Evolutionary conservation across 1,140 invertebrate genomes (phyloP).

Genomic region (Calephelis virginiensis): DNA sequence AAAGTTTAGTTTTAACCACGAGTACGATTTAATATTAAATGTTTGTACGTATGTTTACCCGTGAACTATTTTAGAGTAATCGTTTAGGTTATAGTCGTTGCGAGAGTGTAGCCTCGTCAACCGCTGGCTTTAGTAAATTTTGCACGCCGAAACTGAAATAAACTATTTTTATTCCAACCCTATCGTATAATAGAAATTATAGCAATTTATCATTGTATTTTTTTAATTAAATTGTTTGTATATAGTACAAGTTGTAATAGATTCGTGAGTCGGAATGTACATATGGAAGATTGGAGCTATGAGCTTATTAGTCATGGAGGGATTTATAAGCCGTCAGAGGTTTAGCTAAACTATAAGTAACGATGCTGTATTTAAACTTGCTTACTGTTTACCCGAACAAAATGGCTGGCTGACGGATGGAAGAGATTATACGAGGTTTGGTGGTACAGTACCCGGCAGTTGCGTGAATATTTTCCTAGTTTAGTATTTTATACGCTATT

Average conservation of each 20-base stretch:
- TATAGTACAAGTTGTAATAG: slow-evolving; percentile 77
- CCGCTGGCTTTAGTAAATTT: slow-evolving; percentile 70
- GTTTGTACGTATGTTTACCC: slow-evolving; percentile 44
- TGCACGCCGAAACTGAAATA: slow-evolving; percentile 64
- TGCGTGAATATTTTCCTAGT: slow-evolving; percentile 46
- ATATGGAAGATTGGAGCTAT: slow-evolving; percentile 42
- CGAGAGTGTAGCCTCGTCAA: slow-evolving; percentile 50
- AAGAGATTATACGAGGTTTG: slow-evolving; percentile 25
- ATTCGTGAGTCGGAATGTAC: slow-evolving; percentile 63
- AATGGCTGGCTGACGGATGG: slow-evolving; percentile 50
- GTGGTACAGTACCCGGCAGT: slow-evolving; percentile 18
- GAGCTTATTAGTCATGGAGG: slow-evolving; percentile 32
- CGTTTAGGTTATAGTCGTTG: slow-evolving; percentile 50
- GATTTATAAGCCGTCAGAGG: slow-evolving; percentile 15
- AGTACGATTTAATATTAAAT: slow-evolving; percentile 24
- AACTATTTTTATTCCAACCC: slow-evolving; percentile 74
- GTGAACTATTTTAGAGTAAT: slow-evolving; percentile 46
- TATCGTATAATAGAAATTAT: slow-evolving; percentile 68
- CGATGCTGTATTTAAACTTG: slow-evolving; percentile 68
- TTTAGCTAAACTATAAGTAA: slow-evolving; percentile 37
- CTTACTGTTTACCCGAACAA: slow-evolving; percentile 68
- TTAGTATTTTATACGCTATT: slow-evolving; percentile 70
- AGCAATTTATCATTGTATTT: slow-evolving; percentile 73
- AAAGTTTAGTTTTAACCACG: slow-evolving; percentile 40
- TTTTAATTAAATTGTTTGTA: slow-evolving; percentile 77